A percentile compares a stretch with the other conserved stretches of the same genome.
phyloP scores from a whole-genome alignment of 1,140 invertebrate species.

The Acromyrmex heyeri region DNA sequence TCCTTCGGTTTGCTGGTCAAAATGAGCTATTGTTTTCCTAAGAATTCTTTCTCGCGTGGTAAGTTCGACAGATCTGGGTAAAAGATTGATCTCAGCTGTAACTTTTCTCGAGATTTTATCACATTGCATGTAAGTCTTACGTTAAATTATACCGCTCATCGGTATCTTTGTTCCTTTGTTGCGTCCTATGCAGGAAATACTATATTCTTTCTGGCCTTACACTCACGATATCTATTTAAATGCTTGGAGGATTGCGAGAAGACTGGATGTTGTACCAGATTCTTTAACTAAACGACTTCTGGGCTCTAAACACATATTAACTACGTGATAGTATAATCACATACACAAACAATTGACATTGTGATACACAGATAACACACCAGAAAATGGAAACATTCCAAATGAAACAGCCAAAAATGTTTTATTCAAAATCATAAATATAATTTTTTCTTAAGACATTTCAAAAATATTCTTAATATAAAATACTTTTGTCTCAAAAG shows the following conservation, averaged over 20 bases:
- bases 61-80: not conserved
- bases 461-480: slow-evolving; percentile 6
- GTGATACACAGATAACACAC: not conserved
- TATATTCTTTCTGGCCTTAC: slow-evolving; percentile 68
- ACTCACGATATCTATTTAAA: slow-evolving; percentile 37
- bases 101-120: slow-evolving; percentile 58
- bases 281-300: not conserved
- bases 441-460: not conserved
- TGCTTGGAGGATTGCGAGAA: slow-evolving; percentile 41
- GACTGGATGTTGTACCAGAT: not conserved
- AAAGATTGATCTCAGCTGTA: not conserved
- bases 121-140: slow-evolving; percentile 25
- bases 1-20: not conserved
- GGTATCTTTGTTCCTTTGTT: slow-evolving; percentile 78
- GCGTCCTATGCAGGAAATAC: slow-evolving; percentile 59
- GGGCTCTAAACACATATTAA: slow-evolving; percentile 1
- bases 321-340: not conserved
- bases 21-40: slow-evolving; percentile 8
- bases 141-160: slow-evolving; percentile 60
- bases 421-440: not conserved
- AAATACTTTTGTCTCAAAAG: not conserved
- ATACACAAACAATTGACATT: not conserved
- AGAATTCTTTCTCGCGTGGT: slow-evolving; percentile 10
- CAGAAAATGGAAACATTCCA: too few relatives aligned
- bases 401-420: not conserved